A percentile compares a stretch with the other conserved stretches of the same genome.
phyloP scores from a whole-genome alignment of 2,888 invertebrate genomes.

The Nomada lathburiana region DNA sequence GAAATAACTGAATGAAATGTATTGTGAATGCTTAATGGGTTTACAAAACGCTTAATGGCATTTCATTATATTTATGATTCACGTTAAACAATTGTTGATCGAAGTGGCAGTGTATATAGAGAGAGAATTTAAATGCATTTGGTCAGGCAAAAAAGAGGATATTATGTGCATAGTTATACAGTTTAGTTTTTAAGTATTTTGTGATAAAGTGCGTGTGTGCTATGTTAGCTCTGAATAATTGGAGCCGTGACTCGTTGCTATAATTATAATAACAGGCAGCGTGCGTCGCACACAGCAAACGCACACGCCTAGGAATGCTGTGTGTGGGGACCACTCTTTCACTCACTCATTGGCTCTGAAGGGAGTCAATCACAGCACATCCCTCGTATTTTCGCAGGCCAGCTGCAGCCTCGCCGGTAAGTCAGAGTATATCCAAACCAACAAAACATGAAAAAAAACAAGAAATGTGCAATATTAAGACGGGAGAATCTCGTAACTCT shows the following conservation, averaged over 20 bases:
- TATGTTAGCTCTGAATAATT: slow-evolving; percentile 79
- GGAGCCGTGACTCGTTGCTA: slow-evolving; percentile 82
- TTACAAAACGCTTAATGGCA: slow-evolving; percentile 31
- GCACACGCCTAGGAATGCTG: slow-evolving; percentile 82
- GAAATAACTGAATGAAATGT: slow-evolving; percentile 26
- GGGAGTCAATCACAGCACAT: slow-evolving; percentile 82
- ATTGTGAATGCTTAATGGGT: slow-evolving; percentile 32
- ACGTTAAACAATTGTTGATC: slow-evolving; percentile 44
- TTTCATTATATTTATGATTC: slow-evolving; percentile 49
- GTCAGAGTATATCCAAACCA: slow-evolving; percentile 81
- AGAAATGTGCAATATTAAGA: slow-evolving; percentile 73
- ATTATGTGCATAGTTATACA: slow-evolving; percentile 66
- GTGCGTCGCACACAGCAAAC: slow-evolving; percentile 82
- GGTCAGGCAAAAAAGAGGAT: slow-evolving; percentile 69
- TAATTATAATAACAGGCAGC: slow-evolving; percentile 83
- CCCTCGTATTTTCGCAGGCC: slow-evolving; percentile 81
- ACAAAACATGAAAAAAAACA: slow-evolving; percentile 75
- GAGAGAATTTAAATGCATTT: slow-evolving; percentile 61
- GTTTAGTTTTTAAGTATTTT: slow-evolving; percentile 70
- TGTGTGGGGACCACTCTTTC: slow-evolving; percentile 80
- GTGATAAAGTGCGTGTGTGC: slow-evolving; percentile 77
- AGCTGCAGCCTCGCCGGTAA: slow-evolving; percentile 80
- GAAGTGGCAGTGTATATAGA: slow-evolving; percentile 56
- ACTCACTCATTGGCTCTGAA: slow-evolving; percentile 82
- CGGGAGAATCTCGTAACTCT: slow-evolving; percentile 68